These are phyloP conservation scores for Arctocebus calabarensis DNA, from an alignment of 2,797 vertebrate species.

Conservation along the genomic window DNA sequence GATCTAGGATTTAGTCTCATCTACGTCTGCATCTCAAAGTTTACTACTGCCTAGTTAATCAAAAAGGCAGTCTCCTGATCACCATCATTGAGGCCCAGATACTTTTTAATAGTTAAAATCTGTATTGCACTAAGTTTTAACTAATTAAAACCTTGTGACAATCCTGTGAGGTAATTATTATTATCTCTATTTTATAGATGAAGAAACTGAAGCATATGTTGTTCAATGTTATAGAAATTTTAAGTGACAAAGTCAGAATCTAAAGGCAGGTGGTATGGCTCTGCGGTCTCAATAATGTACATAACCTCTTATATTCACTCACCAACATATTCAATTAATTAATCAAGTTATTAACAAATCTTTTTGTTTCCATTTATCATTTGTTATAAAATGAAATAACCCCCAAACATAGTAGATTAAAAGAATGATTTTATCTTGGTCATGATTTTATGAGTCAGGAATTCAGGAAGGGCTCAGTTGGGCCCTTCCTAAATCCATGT, in stretches of 20 bases:
- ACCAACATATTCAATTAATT: slow-evolving; percentile 25
- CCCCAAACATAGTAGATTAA: background rate
- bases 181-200: slow-evolving; percentile 37
- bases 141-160: background rate
- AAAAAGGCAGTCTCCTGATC: background rate
- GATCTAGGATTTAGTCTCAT: background rate
- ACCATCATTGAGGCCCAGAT: background rate
- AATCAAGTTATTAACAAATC: slow-evolving; percentile 28
- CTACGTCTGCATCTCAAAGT: slow-evolving; percentile 18
- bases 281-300: background rate
- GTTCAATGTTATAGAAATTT: background rate
- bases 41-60: background rate
- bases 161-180: background rate
- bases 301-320: background rate
- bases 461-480: background rate
- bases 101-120: background rate
- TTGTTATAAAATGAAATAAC: background rate
- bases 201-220: background rate
- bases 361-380: background rate
- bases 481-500: background rate
- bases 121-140: background rate
- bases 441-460: slow-evolving; percentile 25
- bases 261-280: background rate
- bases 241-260: slow-evolving; percentile 9
- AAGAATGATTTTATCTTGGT: slow-evolving; percentile 30